Base-by-base conservation (phyloP, 2,888 invertebrate species). In the Eristalis tenax region DNA sequence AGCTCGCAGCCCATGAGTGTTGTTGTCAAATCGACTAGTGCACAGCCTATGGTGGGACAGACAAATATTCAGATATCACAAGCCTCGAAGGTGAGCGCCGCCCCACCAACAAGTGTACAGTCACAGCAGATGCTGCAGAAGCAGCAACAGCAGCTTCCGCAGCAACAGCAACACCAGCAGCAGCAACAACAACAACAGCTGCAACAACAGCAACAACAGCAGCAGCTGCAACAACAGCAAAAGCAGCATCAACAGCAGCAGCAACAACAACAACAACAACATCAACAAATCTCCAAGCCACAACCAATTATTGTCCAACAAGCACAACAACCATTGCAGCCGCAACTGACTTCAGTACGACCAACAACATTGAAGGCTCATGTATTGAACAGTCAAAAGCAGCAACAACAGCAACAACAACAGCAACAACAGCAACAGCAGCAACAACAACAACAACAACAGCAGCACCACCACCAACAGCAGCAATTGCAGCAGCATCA, bases 331-430 rank as follows among this genome's bases (percentile, higher is more conserved):
- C 91, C 90, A 56, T 90, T 92, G 90, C 92, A 92, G 76, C 94
- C 93, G 3, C 93, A 91, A 84, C 92, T 90, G 73, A 91, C 89
- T 65, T 91, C 89, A 68, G 93, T 92, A 82, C 91, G 92, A 26
- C 92, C 94, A 0, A 95, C 95, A 23, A 94, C 95, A 5, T 91
- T 95, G 2, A 95, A 95, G 90, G 95, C 95, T 1, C 95, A 95
- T 87, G 95, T 95, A 4, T 90, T 95, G 23, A 95, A 94, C 73
- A 93, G 94, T 40, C 94, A 94, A 88, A 92, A 92, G 88, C 90
- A 90, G 32, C 89, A 91, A 4, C 91, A 91, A 10, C 91, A 90
- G 13, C 90, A 89, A 11, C 89, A 90, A 18, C 61, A 89, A 61
- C 89, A 64, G 0, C 89, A 13, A 77, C 90, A 35, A 75, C 83